Conservation (phyloP, 2,113 vertebrate genomes). For the Macrotis lagotis region DNA sequence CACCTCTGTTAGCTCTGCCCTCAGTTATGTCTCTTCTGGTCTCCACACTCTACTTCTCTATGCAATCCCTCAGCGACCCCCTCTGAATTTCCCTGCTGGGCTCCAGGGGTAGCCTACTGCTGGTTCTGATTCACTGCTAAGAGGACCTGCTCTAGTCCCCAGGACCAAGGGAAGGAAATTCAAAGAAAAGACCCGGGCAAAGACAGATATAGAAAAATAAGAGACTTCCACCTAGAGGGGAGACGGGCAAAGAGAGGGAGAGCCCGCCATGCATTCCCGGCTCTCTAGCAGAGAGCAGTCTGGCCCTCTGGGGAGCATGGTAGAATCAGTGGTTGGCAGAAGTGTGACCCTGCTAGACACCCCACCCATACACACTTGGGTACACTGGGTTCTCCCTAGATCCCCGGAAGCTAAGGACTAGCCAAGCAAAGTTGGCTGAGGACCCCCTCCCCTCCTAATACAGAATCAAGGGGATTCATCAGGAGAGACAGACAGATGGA, state of each 20-base stretch:
- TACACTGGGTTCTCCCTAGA: background rate
- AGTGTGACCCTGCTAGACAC: too few relatives aligned
- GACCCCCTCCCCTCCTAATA: background rate
- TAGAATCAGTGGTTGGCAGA: background rate
- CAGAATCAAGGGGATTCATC: background rate
- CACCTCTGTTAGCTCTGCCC: background rate
- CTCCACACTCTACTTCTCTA: background rate
- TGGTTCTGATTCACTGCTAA: too few relatives aligned
- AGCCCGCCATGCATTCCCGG: background rate
- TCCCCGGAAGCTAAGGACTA: background rate
- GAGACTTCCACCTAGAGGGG: background rate
- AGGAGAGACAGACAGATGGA: background rate
- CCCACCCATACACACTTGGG: background rate
- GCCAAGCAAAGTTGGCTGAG: background rate
- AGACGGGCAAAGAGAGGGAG: background rate
- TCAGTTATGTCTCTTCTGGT: background rate
- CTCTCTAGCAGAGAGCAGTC: background rate
- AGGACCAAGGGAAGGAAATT: background rate
- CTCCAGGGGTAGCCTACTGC: background rate
- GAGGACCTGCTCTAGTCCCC: background rate
- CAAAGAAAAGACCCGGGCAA: background rate
- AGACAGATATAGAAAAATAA: constrained; percentile 17
- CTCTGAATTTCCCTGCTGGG: too few relatives aligned
- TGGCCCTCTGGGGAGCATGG: background rate
- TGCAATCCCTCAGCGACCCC: background rate